These are phyloP conservation scores for fruit fly (Drosophila melanogaster) DNA, from an alignment of 1,140 invertebrate genomes.

Conservation along the genomic window Release_6_plus_ISO1_MT NT_033777.3:12465501-12466000, in stretches of 20 bases:
- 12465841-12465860: slow-evolving; percentile 85
- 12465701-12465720: slow-evolving; percentile 7
- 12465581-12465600: not conserved
- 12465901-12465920: slow-evolving; percentile 86
- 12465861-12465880: slow-evolving; percentile 87
- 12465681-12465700: slow-evolving; percentile 70
- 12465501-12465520: slow-evolving; percentile 11
- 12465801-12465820: slow-evolving; percentile 87
- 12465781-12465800: slow-evolving; percentile 88
- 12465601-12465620: not conserved
- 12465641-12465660: slow-evolving; percentile 64
- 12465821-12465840: slow-evolving; percentile 88
- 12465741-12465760: slow-evolving; percentile 87
- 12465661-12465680: slow-evolving; percentile 64
- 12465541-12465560: not conserved
- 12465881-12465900: slow-evolving; percentile 86
- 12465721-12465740: slow-evolving; percentile 86
- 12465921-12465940: slow-evolving; percentile 90
- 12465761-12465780: slow-evolving; percentile 85
- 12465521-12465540: not conserved
- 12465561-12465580: not conserved
- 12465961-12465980: slow-evolving; percentile 88
- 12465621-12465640: slow-evolving; percentile 51
- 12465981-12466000: slow-evolving; percentile 83
- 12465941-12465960: slow-evolving; percentile 86